Percentiles rank a stretch among this genome's conserved stretches.
phyloP scores from a whole-genome alignment of 2,888 invertebrate genomes.

The Coleophora flavipennella region DNA sequence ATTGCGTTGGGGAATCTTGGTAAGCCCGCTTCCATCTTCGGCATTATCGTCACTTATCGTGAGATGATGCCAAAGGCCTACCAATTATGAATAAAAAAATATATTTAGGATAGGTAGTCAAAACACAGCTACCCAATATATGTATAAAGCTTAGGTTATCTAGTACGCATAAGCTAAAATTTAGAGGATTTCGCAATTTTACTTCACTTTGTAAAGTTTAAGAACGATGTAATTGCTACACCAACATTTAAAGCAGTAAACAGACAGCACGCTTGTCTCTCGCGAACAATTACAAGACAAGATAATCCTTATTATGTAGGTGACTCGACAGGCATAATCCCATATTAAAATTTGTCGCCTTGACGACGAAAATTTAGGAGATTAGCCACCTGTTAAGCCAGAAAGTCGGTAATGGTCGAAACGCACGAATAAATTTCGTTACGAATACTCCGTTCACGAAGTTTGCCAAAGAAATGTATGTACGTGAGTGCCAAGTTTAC shows the following conservation, averaged over 20 bases:
- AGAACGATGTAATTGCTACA: too few species aligned
- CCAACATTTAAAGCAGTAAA: neutral
- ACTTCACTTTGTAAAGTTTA: too few species aligned
- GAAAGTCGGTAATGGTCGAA: constrained; percentile 22
- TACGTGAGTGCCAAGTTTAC: constrained; percentile 32
- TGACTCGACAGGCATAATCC: constrained; percentile 13
- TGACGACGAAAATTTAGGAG: constrained; percentile 18
- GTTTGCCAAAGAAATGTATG: constrained; percentile 18
- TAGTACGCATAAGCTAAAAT: too few species aligned
- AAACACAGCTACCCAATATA: too few species aligned
- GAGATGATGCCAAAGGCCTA: too few species aligned
- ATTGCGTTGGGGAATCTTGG: too few species aligned
- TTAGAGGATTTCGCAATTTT: too few species aligned
- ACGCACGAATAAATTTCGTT: constrained; percentile 27
- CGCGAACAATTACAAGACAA: neutral
- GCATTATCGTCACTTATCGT: too few species aligned
- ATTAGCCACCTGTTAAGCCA: constrained; percentile 18
- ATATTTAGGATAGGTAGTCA: too few species aligned
- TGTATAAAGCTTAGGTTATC: too few species aligned
- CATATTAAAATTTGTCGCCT: constrained; percentile 13
- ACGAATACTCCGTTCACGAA: constrained; percentile 15
- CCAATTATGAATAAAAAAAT: too few species aligned
- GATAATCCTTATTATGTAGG: constrained; percentile 7
- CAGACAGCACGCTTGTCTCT: neutral
- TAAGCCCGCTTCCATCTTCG: too few species aligned